These are phyloP conservation scores for Troides helena DNA, from an alignment of 2,888 invertebrate species.

Conservation along the genomic window DNA sequence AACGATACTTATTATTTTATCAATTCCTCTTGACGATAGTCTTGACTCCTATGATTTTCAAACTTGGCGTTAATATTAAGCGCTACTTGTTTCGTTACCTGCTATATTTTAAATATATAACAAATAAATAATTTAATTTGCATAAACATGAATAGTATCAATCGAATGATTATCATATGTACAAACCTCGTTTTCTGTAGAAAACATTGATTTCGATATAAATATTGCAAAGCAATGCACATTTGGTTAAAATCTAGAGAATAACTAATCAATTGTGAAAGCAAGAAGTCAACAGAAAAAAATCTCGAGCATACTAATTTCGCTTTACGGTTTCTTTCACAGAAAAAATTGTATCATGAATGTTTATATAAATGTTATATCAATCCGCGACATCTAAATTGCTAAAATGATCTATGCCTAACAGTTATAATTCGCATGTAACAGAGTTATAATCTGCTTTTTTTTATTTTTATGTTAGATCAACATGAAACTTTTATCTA, in stretches of 20 bases:
- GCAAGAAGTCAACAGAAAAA: too few relatives aligned
- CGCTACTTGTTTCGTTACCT: too few relatives aligned
- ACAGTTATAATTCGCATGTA: too few relatives aligned
- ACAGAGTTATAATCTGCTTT: too few relatives aligned
- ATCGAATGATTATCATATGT: background rate
- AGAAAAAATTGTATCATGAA: background rate
- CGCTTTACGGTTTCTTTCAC: background rate
- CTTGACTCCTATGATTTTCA: conserved; percentile 4
- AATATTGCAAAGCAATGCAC: background rate
- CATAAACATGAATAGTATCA: background rate
- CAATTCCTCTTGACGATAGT: conserved; percentile 43
- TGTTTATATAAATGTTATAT: background rate
- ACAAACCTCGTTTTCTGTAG: background rate
- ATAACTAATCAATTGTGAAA: background rate
- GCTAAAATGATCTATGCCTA: background rate
- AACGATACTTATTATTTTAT: conserved; percentile 47
- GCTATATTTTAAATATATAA: too few relatives aligned
- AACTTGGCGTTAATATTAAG: conserved; percentile 1
- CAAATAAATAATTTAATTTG: background rate
- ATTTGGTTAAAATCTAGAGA: background rate
- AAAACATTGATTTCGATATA: background rate
- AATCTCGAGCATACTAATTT: background rate
- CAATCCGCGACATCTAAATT: background rate
- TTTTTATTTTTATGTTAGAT: too few relatives aligned
- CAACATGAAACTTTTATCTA: background rate